Conservation (phyloP, 2,113 vertebrate species). For the Nyctereutes procyonoides region DNA sequence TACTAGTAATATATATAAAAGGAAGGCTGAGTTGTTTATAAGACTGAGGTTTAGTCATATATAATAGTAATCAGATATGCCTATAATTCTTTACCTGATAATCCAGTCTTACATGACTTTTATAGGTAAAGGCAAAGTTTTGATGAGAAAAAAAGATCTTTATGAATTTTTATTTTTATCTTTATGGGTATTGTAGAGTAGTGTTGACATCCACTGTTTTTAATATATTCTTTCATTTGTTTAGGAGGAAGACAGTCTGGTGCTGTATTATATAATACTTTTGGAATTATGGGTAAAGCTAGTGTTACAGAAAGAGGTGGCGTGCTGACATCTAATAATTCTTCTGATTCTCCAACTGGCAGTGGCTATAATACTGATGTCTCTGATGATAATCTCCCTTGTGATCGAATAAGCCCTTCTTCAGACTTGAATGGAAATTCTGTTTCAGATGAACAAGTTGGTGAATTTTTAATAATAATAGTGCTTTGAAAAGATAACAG, state of each 20-base stretch:
- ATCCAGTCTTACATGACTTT: neutral
- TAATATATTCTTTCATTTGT: conserved; percentile 38
- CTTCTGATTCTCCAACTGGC: conserved; percentile 96
- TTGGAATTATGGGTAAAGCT: conserved; percentile 93
- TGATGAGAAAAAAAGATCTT: neutral
- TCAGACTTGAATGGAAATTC: conserved; percentile 95
- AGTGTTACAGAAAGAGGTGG: conserved; percentile 89
- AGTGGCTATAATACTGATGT: conserved; percentile 99
- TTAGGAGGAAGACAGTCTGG: conserved; percentile 94
- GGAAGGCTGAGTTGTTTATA: neutral
- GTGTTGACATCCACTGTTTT: neutral
- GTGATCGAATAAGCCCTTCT: conserved; percentile 91
- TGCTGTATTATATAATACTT: conserved; percentile 94
- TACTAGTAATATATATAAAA: neutral
- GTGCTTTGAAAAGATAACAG: conserved; percentile 18
- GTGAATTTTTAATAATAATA: conserved; percentile 26
- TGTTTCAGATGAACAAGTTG: conserved; percentile 97
- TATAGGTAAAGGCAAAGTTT: neutral
- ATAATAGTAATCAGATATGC: neutral
- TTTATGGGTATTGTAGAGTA: neutral
- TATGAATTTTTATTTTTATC: neutral
- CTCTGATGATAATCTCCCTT: conserved; percentile 96
- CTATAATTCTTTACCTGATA: neutral
- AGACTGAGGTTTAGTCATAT: neutral
- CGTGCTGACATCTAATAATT: conserved; percentile 94